phyloP scores from a whole-genome alignment of 2,113 vertebrate species.

The Brevimyrus niger region DNA sequence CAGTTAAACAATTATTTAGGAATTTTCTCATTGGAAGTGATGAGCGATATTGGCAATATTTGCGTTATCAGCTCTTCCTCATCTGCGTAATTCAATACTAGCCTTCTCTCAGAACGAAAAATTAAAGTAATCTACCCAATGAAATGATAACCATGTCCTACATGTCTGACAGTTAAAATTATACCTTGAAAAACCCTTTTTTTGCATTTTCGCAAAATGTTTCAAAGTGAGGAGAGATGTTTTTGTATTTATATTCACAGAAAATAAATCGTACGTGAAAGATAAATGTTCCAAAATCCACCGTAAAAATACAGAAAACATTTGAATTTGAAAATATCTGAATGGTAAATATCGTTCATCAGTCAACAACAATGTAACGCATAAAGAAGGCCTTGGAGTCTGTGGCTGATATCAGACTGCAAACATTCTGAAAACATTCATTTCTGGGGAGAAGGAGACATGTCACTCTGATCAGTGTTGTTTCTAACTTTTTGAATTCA shows the following conservation, averaged over 20 bases:
- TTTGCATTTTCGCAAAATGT: neutral
- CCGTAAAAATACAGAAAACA: neutral
- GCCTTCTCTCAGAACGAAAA: slow-evolving; percentile 51
- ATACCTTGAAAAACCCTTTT: slow-evolving; percentile 34
- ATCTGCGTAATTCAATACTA: slow-evolving; percentile 61
- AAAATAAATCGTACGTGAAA: neutral
- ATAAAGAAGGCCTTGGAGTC: neutral
- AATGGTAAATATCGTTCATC: neutral
- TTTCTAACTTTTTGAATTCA: neutral
- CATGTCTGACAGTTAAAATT: slow-evolving; percentile 65
- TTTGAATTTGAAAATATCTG: neutral
- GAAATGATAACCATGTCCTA: slow-evolving; percentile 59
- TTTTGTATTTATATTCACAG: neutral
- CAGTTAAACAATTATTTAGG: slow-evolving; percentile 69
- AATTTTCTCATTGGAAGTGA: slow-evolving; percentile 79
- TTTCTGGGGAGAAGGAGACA: neutral
- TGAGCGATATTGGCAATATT: slow-evolving; percentile 71
- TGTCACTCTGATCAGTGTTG: neutral
- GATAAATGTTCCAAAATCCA: neutral
- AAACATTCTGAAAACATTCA: neutral
- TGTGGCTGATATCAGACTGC: neutral
- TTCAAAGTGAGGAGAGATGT: neutral
- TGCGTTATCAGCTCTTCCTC: slow-evolving; percentile 70
- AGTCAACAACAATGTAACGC: neutral
- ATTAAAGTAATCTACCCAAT: slow-evolving; percentile 69